phyloP scores from a whole-genome alignment of 2,797 vertebrate genomes.

The Thunnus albacares region DNA sequence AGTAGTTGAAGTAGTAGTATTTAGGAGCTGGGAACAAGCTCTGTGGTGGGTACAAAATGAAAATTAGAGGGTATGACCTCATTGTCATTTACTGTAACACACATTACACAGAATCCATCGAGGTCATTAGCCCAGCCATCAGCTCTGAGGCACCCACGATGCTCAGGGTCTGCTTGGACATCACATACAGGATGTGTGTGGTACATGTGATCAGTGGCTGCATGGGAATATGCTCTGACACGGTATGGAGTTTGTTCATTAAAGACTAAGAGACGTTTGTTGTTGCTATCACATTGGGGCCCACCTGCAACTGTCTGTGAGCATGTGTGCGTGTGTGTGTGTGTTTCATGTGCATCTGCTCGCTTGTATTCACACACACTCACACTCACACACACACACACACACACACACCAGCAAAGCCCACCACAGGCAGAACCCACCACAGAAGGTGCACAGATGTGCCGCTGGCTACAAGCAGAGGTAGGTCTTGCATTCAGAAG shows the following conservation, averaged over 20 bases:
- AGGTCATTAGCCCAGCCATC: conserved; percentile 68
- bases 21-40: conserved; percentile 51
- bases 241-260: conserved; percentile 61
- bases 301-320: conserved; percentile 71
- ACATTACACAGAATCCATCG: conserved; percentile 60
- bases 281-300: conserved; percentile 53
- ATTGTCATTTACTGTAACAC: conserved; percentile 79
- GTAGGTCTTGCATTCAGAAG: conserved; percentile 80
- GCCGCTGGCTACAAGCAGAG: conserved; percentile 77
- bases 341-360: conserved; percentile 37
- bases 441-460: conserved; percentile 89
- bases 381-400: conserved; percentile 36
- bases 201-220: conserved; percentile 13
- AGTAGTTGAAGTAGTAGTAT: conserved; percentile 14
- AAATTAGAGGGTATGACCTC: conserved; percentile 74
- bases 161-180: conserved; percentile 34
- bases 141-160: conserved; percentile 52
- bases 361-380: conserved; percentile 34
- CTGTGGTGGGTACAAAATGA: conserved; percentile 74
- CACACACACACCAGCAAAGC: conserved; percentile 51
- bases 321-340: neutral
- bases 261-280: conserved; percentile 56
- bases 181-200: conserved; percentile 27
- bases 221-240: conserved; percentile 23
- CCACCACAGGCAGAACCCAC: conserved; percentile 70